phyloP scores from a whole-genome alignment of 1,140 invertebrate genomes.

The Centruroides vittatus region DNA sequence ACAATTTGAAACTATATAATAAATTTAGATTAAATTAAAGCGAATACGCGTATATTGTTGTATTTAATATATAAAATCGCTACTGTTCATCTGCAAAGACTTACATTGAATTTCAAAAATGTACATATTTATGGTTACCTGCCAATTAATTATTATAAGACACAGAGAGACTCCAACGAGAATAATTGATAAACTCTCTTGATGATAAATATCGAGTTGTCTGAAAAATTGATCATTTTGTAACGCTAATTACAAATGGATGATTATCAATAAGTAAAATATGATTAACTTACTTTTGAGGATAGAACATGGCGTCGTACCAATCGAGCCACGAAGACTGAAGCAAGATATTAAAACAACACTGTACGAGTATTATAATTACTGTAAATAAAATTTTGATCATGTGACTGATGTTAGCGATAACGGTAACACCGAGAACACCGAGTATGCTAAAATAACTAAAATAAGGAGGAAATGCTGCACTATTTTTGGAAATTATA shows the following conservation, averaged over 20 bases:
- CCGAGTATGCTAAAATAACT: conserved; percentile 52
- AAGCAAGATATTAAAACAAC: conserved; percentile 43
- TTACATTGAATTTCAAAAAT: too few species aligned
- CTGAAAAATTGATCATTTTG: too few species aligned
- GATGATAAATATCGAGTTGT: too few species aligned
- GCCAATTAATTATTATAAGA: conserved; percentile 24
- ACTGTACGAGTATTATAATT: conserved; percentile 42
- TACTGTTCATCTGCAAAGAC: too few species aligned
- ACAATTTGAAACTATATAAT: too few species aligned
- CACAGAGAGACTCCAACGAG: conserved; percentile 39
- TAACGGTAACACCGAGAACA: conserved; percentile 50
- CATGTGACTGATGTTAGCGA: conserved; percentile 56
- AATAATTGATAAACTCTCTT: conserved; percentile 1
- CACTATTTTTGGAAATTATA: not conserved
- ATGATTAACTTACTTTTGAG: too few species aligned
- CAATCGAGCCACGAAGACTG: conserved; percentile 29
- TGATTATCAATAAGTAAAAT: too few species aligned
- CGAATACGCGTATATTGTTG: too few species aligned
- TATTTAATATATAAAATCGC: too few species aligned
- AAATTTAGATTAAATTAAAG: too few species aligned
- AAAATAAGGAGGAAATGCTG: conserved; percentile 46
- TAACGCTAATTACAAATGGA: too few species aligned
- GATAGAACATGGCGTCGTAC: too few species aligned
- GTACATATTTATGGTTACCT: conserved; percentile 15
- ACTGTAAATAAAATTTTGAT: conserved; percentile 48